Percentiles rank a stretch among this genome's conserved stretches.
These are phyloP conservation scores for Dipodomys ordii DNA, from an alignment of 2,113 vertebrate species.

Conservation along the genomic window DNA sequence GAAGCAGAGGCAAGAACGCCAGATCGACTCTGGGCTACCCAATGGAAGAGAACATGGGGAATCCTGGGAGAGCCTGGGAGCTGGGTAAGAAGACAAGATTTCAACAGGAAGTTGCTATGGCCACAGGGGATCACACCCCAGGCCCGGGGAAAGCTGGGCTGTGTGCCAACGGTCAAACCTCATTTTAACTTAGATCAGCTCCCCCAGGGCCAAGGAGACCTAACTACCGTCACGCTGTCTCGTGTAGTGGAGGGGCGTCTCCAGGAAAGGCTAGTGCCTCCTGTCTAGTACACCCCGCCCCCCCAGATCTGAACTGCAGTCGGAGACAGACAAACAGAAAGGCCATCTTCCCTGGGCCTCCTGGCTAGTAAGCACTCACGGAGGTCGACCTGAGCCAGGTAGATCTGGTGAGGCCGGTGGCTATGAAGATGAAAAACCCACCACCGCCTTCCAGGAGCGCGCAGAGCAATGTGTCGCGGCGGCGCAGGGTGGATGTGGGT, in stretches of 20 bases:
- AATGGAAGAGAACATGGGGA: neutral
- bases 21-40: no score
- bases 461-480: no score
- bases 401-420: no score
- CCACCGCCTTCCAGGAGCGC: neutral
- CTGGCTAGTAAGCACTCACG: no score
- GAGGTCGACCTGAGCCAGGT: no score
- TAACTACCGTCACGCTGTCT: neutral
- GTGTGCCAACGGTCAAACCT: no score
- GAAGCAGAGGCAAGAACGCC: no score
- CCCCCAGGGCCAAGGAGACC: neutral
- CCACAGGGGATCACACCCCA: neutral
- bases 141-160: no score
- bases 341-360: no score
- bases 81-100: neutral
- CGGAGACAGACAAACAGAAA: neutral
- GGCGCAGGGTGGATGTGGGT: accelerated
- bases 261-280: no score
- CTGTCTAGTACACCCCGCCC: no score
- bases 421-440: neutral
- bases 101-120: neutral
- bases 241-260: no score
- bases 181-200: neutral
- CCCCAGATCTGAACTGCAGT: neutral
- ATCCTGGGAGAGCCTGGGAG: conserved; percentile 14